A percentile compares a stretch with the other conserved stretches of the same genome.
phyloP scores from a whole-genome alignment of 2,113 vertebrate species.

The Struthio camelus region DNA sequence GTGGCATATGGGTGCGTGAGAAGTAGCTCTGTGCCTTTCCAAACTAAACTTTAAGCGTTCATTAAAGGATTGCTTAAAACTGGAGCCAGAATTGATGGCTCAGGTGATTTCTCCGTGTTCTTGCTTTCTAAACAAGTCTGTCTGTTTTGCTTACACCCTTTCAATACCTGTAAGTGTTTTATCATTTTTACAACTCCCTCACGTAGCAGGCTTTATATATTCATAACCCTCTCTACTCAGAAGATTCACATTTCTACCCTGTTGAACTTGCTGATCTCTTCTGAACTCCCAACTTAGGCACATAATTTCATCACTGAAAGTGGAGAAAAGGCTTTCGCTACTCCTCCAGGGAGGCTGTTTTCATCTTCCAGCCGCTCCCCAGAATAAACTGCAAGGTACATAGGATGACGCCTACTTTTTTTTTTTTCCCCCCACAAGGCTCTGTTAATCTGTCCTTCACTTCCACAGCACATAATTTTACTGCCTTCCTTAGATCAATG shows the following conservation, averaged over 20 bases:
- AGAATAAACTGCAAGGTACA: fast-evolving
- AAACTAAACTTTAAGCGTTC: too few species aligned
- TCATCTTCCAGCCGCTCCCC: not conserved
- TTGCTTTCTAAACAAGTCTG: not conserved
- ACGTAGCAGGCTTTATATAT: not conserved
- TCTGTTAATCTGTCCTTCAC: not conserved
- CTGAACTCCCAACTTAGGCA: not conserved
- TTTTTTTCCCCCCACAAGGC: too few species aligned
- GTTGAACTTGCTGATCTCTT: fast-evolving
- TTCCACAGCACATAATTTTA: not conserved
- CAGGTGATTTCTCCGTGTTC: not conserved
- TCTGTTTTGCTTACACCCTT: not conserved
- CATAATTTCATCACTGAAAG: not conserved
- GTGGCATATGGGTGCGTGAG: fast-evolving
- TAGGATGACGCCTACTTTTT: too few species aligned
- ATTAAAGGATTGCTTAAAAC: not conserved
- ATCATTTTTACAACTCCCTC: not conserved
- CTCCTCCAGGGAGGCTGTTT: not conserved
- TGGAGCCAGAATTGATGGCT: not conserved
- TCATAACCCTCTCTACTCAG: not conserved
- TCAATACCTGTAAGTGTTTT: not conserved
- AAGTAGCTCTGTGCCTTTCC: not conserved
- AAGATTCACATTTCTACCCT: not conserved
- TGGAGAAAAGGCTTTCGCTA: not conserved
- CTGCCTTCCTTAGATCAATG: not conserved